Percentiles rank a stretch among this genome's conserved stretches.
Evolutionary conservation across 2,797 vertebrate genomes (phyloP).

Genomic region (Cynopterus sphinx): DNA sequence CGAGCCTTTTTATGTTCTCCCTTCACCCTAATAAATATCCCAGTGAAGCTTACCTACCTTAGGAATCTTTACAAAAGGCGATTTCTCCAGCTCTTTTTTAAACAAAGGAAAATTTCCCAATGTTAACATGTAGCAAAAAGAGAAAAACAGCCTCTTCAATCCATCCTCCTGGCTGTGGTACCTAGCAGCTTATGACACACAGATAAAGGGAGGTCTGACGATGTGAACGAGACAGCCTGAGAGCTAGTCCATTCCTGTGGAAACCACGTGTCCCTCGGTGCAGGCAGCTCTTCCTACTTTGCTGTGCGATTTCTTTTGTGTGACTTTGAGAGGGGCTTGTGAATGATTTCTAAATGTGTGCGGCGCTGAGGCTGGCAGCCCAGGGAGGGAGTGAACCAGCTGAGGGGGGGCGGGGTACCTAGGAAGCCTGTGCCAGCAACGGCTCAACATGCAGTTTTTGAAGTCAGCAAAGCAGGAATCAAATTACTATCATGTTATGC

Average conservation of each 20-base stretch:
- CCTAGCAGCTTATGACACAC: slow-evolving; percentile 84
- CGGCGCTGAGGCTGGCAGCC: slow-evolving; percentile 72
- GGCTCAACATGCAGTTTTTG: slow-evolving; percentile 77
- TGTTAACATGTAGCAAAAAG: neutral
- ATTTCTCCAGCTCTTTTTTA: neutral
- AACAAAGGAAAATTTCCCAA: slow-evolving; percentile 58
- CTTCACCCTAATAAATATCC: slow-evolving; percentile 49
- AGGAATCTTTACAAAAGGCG: neutral
- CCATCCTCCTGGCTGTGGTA: slow-evolving; percentile 78
- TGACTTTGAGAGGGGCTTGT: slow-evolving; percentile 72
- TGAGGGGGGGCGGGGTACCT: slow-evolving; percentile 53
- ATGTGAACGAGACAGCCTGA: slow-evolving; percentile 75
- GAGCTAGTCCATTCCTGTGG: slow-evolving; percentile 80
- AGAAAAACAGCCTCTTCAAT: slow-evolving; percentile 41
- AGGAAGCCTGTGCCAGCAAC: slow-evolving; percentile 75
- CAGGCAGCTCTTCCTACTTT: slow-evolving; percentile 64
- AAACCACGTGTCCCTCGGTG: slow-evolving; percentile 72
- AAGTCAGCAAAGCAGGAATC: slow-evolving; percentile 79
- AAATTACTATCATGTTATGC: slow-evolving; percentile 67
- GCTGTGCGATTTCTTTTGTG: slow-evolving; percentile 66
- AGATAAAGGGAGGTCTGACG: slow-evolving; percentile 83
- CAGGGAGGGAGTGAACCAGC: slow-evolving; percentile 73
- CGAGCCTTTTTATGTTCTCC: neutral
- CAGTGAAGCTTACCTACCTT: slow-evolving; percentile 60
- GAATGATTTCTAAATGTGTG: slow-evolving; percentile 72